Evolutionary conservation across 2,113 vertebrate species (phyloP).

Genomic region (Sarotherodon lohbergeri): DNA sequence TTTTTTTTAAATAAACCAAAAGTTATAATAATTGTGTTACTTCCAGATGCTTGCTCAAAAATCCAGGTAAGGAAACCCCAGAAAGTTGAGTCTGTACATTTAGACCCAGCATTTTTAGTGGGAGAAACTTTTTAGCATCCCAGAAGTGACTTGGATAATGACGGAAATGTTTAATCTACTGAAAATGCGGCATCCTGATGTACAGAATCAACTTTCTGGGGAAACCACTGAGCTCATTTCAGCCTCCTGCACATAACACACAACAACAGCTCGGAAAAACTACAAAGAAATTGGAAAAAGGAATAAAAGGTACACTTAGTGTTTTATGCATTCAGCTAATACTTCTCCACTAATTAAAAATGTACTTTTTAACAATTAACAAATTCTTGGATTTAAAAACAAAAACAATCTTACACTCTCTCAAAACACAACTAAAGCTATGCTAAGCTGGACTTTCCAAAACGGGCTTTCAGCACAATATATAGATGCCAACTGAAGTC

Average conservation of each 20-base stretch:
- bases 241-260: not conserved
- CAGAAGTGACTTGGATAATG: not conserved
- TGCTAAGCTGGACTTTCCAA: not conserved
- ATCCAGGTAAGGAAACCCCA: not conserved
- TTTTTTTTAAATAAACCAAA: not conserved
- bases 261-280: not conserved
- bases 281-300: not conserved
- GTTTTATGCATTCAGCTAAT: not conserved
- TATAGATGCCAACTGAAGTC: not conserved
- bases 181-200: not conserved
- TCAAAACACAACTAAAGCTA: not conserved
- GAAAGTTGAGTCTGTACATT: not conserved
- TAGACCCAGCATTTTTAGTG: not conserved
- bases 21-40: not conserved
- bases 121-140: not conserved
- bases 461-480: not conserved
- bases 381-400: not conserved
- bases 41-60: not conserved
- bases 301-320: not conserved
- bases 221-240: not conserved
- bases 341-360: not conserved
- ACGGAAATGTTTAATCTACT: not conserved
- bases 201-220: not conserved
- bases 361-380: not conserved
- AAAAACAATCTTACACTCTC: not conserved